Percentiles rank a stretch among this genome's conserved stretches.
phyloP scores from a whole-genome alignment of 2,797 vertebrate species.

The Eptatretus atami region DNA sequence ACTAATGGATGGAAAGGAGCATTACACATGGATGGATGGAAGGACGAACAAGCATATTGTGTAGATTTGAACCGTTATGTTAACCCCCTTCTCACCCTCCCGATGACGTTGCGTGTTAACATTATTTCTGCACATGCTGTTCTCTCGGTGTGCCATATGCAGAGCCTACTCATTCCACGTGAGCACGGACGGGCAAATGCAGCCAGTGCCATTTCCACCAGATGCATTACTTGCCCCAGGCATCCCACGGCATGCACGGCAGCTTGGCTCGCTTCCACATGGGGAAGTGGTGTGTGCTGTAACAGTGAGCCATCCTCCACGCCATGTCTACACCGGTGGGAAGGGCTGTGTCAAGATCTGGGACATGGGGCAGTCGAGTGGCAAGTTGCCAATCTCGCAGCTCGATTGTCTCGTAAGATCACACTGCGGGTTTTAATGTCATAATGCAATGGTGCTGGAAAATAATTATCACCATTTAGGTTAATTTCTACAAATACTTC shows the following conservation, averaged over 20 bases:
- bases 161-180: too few relatives aligned
- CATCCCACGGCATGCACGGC: constrained; percentile 32
- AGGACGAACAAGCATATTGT: too few relatives aligned
- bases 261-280: constrained; percentile 37
- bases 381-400: constrained; percentile 80
- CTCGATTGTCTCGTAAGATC: constrained; percentile 56
- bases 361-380: constrained; percentile 87
- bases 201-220: constrained; percentile 32
- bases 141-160: constrained; percentile 42
- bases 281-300: constrained; percentile 18
- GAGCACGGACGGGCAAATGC: constrained; percentile 17
- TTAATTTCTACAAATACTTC: too few relatives aligned
- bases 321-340: constrained; percentile 13
- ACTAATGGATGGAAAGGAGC: too few relatives aligned
- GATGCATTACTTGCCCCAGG: constrained; percentile 33
- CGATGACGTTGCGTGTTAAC: too few relatives aligned
- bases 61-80: too few relatives aligned
- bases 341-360: constrained; percentile 93
- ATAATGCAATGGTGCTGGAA: too few relatives aligned
- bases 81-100: too few relatives aligned
- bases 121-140: constrained; percentile 24
- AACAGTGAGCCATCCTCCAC: too few relatives aligned
- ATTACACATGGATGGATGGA: too few relatives aligned
- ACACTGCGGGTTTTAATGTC: neutral
- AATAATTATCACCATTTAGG: too few relatives aligned